Conservation (phyloP, 2,113 vertebrate species). For the Odocoileus hemionus region DNA sequence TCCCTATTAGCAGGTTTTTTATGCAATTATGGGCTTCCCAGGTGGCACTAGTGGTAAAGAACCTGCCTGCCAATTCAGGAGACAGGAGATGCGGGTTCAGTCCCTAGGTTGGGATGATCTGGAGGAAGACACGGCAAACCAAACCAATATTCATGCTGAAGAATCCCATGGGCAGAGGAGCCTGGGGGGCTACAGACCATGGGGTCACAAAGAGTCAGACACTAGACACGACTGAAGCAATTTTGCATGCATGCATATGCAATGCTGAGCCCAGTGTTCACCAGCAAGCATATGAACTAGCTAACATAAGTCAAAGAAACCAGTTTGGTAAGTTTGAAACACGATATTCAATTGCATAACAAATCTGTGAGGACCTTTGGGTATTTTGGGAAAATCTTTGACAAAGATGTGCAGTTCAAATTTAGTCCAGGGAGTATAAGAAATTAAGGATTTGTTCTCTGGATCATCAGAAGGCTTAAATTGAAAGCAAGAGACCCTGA, state of each 20-base stretch:
- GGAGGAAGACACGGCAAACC: background rate
- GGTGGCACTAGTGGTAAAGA: background rate
- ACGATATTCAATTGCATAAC: background rate
- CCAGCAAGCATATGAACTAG: background rate
- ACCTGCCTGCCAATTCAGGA: background rate
- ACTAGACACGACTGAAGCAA: background rate
- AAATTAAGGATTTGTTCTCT: background rate
- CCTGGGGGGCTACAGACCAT: background rate
- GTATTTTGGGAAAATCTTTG: background rate
- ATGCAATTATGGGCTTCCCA: background rate
- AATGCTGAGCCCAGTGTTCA: background rate
- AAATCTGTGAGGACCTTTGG: background rate
- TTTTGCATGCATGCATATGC: background rate
- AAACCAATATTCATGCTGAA: background rate
- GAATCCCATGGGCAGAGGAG: background rate
- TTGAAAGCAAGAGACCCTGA: background rate
- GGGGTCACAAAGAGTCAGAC: background rate
- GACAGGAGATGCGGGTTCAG: accelerated
- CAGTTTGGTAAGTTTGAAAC: background rate
- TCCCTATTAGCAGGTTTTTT: background rate
- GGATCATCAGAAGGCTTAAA: background rate
- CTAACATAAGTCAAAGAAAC: background rate
- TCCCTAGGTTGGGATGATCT: background rate
- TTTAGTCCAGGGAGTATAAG: background rate
- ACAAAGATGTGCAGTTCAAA: background rate